Conservation (phyloP, 2,888 invertebrate species). For the Callyntrura sp. region DNA sequence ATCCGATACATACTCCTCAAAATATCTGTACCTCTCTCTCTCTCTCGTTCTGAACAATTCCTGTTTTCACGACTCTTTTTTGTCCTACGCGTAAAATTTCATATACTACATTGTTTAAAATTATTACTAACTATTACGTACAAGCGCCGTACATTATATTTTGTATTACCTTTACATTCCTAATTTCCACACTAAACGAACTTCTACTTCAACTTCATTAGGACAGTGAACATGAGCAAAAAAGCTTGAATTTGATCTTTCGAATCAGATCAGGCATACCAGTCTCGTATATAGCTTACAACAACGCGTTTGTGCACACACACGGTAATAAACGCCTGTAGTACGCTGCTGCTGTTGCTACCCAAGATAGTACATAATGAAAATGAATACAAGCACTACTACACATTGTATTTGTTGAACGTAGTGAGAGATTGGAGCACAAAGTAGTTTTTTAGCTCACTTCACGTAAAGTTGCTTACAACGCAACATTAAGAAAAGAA, state of each 20-base stretch:
- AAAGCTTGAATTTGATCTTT: conserved; percentile 40
- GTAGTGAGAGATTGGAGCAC: not conserved
- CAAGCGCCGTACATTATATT: not conserved
- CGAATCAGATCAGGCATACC: conserved; percentile 46
- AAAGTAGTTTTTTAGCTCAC: not conserved
- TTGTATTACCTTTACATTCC: not conserved
- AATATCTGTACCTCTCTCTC: not conserved
- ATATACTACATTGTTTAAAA: not conserved
- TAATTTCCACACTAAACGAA: not conserved
- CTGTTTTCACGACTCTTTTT: conserved; percentile 4
- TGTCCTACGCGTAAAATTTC: conserved; percentile 1
- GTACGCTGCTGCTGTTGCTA: conserved; percentile 32
- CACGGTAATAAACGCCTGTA: conserved; percentile 2
- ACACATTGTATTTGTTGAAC: not conserved
- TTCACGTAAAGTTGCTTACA: not conserved
- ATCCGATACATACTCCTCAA: conserved; percentile 23
- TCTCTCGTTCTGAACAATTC: not conserved
- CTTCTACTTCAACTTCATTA: no score
- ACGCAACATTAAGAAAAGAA: not conserved
- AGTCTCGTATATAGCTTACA: not conserved
- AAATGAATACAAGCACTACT: not conserved
- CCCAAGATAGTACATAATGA: not conserved
- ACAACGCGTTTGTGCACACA: conserved; percentile 1
- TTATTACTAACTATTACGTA: not conserved
- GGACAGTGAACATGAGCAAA: not conserved